Conservation (phyloP, 2,797 vertebrate species). For the Crax fasciolata region DNA sequence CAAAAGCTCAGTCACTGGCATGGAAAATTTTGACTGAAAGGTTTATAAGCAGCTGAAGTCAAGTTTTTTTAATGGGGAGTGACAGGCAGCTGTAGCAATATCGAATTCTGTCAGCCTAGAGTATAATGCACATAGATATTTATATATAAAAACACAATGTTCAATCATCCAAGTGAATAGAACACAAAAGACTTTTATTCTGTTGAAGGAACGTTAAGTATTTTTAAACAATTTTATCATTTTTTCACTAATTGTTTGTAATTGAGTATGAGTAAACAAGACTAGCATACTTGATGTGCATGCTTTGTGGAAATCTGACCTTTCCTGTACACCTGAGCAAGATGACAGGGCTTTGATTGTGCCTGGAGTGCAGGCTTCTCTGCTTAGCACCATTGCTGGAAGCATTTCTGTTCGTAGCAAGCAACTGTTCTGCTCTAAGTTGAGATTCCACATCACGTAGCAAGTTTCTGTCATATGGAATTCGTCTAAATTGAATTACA, state of each 20-base stretch:
- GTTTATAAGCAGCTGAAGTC: not conserved
- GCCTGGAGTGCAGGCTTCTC: not conserved
- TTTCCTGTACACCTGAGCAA: not conserved
- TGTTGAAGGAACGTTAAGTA: not conserved
- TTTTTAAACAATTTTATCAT: not conserved
- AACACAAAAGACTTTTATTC: not conserved
- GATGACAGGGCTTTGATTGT: not conserved
- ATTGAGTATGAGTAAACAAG: not conserved
- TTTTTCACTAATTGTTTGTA: not conserved
- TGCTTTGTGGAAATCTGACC: not conserved
- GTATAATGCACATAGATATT: not conserved
- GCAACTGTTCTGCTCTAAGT: not conserved
- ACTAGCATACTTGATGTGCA: not conserved
- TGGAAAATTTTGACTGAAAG: not conserved
- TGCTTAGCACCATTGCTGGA: not conserved
- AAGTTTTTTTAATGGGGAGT: not conserved
- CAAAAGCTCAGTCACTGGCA: not conserved
- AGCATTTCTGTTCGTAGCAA: not conserved
- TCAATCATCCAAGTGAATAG: not conserved
- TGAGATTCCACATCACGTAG: not conserved
- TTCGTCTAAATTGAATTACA: slow-evolving; percentile 32
- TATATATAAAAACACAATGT: not conserved
- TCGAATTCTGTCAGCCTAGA: not conserved
- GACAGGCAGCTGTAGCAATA: not conserved
- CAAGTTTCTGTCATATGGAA: not conserved